Percentiles rank a stretch among this genome's conserved stretches.
These are phyloP conservation scores for Linnaemya vulpina DNA, from an alignment of 2,888 invertebrate genomes.

Conservation along the genomic window DNA sequence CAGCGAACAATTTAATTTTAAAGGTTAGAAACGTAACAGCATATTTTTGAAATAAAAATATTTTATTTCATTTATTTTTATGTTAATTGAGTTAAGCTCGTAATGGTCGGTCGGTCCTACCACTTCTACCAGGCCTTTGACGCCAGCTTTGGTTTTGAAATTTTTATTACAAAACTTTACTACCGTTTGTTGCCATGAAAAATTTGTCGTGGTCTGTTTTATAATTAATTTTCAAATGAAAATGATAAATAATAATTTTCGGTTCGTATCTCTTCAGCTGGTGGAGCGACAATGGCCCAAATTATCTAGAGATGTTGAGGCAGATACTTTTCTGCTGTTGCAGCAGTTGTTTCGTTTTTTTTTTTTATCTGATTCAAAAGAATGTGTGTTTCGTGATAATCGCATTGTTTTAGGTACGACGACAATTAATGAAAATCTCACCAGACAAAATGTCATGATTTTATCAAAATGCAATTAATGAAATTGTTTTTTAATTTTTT, in stretches of 20 bases:
- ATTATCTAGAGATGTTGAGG: conserved; percentile 15
- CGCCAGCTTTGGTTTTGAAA: not conserved
- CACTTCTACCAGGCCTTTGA: not conserved
- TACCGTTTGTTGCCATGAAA: conserved; percentile 25
- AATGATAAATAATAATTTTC: conserved; percentile 17
- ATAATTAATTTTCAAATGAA: conserved; percentile 50
- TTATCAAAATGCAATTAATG: conserved; percentile 70
- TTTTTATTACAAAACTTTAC: conserved; percentile 35
- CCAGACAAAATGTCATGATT: conserved; percentile 65
- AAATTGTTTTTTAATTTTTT: conserved; percentile 67
- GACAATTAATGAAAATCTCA: conserved; percentile 72
- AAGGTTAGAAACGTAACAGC: too few relatives aligned
- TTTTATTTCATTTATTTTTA: not conserved
- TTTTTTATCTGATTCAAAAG: conserved; percentile 55
- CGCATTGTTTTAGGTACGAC: not conserved
- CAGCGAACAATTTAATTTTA: too few relatives aligned
- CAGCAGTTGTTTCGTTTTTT: too few relatives aligned
- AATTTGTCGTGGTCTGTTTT: conserved; percentile 33
- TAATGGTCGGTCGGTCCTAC: not conserved
- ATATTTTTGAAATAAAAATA: not conserved
- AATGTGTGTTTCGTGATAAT: conserved; percentile 6
- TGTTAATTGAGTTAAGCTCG: not conserved
- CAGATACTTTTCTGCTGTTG: conserved; percentile 2
- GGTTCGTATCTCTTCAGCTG: conserved; percentile 32
- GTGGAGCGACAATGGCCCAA: conserved; percentile 31